Evolutionary conservation across 2,888 invertebrate species (phyloP), one percentile per base, ranked within the genome.

Genomic region (Encarsia formosa): DNA sequence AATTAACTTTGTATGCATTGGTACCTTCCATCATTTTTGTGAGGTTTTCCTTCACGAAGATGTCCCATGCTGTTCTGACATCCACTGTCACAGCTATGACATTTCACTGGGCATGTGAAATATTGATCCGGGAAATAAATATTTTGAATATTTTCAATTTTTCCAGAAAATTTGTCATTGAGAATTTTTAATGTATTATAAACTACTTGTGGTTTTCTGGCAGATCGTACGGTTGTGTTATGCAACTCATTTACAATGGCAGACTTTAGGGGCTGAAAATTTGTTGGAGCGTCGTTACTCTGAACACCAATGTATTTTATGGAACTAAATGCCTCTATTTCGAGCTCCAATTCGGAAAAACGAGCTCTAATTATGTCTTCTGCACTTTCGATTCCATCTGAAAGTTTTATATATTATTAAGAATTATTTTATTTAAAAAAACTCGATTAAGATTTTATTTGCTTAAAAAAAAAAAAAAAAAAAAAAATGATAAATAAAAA

Each of bases 61-160:
- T 86, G 86, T 1, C 85, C 85, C 83, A 85, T 84, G 18, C 84
- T 84, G 48, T 80, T 77, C 57, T 76, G 77, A 63, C 86, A 86
- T 22, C 82, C 77, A 45, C 75, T 74, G 45, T 76, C 79, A 72
- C 89, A 90, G 3, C 87, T 84, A 54, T 83, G 78, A 69, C 89
- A 90, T 59, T 80, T 80, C 2, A 80, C 77, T 18, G 82, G 79
- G 65, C 89, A 90, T 0, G 88, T 87, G 64, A 89, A 88, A 75
- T 88, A 88, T 67, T 88, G 84, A 63, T 88, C 86, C 26, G 88
- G 84, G 71, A 88, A 88, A 44, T 85, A 77, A 64, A 82, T 80
- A 15, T 81, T 81, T 16, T 81, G 74, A 32, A 78, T 73, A 56
- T 80, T 81, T 40, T 78, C 79, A 34, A 88, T 81, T 60, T 83